Percentiles rank a stretch among this genome's conserved stretches.
Conservation (phyloP, 2,888 invertebrate species). For the Scaptomyza flava region DNA sequence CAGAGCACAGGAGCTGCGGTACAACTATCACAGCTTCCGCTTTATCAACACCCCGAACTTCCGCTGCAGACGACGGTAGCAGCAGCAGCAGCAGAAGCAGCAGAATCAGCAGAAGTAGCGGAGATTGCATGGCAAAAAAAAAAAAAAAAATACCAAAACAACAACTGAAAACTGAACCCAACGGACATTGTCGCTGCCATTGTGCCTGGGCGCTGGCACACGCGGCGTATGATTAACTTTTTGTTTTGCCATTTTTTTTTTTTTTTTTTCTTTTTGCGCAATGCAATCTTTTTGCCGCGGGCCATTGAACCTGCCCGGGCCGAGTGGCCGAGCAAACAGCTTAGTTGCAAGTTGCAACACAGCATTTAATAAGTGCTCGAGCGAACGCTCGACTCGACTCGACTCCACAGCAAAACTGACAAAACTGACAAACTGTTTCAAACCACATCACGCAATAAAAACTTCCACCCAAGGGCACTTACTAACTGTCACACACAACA, state of each 20-base stretch:
- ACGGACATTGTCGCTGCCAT: constrained; percentile 58
- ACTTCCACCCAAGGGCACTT: constrained; percentile 19
- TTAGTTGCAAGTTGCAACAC: constrained; percentile 6
- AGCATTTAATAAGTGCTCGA: constrained; percentile 8
- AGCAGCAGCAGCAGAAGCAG: background rate
- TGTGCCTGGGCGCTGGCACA: constrained; percentile 24
- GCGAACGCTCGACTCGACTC: background rate
- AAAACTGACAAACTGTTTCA: constrained; percentile 5
- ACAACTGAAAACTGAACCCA: constrained; percentile 40
- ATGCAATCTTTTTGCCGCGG: constrained; percentile 57
- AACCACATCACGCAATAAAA: constrained; percentile 25
- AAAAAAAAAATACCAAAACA: constrained; percentile 4
- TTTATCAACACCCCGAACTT: constrained; percentile 70
- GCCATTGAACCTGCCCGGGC: constrained; percentile 44
- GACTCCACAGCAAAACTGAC: constrained; percentile 1
- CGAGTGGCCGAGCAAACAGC: constrained; percentile 1
- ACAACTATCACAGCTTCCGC: constrained; percentile 67
- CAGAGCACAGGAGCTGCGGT: constrained; percentile 38
- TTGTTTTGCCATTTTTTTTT: constrained; percentile 53
- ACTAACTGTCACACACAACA: background rate
- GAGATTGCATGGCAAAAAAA: constrained; percentile 38
- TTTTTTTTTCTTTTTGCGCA: constrained; percentile 13
- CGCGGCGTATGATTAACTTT: constrained; percentile 55
- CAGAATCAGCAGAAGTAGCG: constrained; percentile 18
- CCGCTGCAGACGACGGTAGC: constrained; percentile 49